These are phyloP conservation scores for Pollenia amentaria DNA, from an alignment of 2,888 invertebrate genomes.

Conservation along the genomic window DNA sequence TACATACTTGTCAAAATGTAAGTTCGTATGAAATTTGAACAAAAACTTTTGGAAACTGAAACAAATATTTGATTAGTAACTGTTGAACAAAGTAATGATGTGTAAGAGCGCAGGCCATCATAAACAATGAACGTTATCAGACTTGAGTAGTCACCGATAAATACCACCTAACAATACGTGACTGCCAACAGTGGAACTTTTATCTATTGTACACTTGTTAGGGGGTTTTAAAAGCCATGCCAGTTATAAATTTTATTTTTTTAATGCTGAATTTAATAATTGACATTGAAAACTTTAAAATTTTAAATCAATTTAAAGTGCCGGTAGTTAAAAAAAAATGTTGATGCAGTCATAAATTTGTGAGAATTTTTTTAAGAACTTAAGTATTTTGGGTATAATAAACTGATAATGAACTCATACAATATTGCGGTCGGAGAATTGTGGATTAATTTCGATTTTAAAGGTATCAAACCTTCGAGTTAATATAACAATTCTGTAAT, in stretches of 20 bases:
- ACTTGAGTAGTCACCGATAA: neutral
- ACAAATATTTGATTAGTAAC: neutral
- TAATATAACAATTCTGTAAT: no score
- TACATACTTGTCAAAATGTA: conserved; percentile 35
- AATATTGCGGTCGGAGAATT: neutral
- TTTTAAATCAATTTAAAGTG: neutral
- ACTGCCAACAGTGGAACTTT: conserved; percentile 24
- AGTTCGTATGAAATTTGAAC: no score
- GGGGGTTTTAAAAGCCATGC: neutral
- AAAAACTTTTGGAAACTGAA: no score
- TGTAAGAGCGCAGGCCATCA: neutral
- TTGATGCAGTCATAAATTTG: neutral
- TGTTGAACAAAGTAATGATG: neutral
- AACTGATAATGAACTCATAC: neutral
- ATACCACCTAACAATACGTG: conserved; percentile 28
- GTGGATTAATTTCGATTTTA: no score
- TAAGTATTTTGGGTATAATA: neutral
- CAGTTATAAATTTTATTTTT: conserved; percentile 6
- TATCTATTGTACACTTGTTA: conserved; percentile 34
- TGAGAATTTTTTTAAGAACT: neutral
- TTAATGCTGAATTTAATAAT: conserved; percentile 12
- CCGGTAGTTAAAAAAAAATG: neutral
- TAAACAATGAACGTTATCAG: conserved; percentile 50
- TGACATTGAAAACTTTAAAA: neutral
- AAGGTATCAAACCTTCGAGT: no score